These are phyloP conservation scores for Papilio machaon DNA, from an alignment of 1,140 invertebrate genomes.

Conservation along the genomic window DNA sequence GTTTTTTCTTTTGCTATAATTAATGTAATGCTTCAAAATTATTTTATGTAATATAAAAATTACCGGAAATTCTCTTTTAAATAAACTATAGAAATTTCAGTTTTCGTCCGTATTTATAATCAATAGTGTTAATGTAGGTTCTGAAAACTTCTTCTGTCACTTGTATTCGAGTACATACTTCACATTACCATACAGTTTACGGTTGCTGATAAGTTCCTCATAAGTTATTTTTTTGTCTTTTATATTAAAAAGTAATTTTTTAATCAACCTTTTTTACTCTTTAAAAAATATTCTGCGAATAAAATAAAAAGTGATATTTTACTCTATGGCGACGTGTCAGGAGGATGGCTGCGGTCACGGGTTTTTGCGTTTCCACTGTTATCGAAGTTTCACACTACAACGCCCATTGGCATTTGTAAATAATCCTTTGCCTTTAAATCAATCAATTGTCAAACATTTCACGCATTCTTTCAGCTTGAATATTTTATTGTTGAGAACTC, in stretches of 20 bases:
- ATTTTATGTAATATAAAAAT: not conserved
- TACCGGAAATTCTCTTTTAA: too few relatives aligned
- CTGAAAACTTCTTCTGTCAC: not conserved
- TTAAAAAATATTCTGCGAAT: not conserved
- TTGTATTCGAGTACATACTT: not conserved
- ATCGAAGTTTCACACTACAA: slow-evolving; percentile 21
- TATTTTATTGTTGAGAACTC: not conserved
- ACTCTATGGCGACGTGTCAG: not conserved
- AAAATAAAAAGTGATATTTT: not conserved
- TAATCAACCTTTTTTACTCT: not conserved
- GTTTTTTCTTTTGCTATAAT: slow-evolving; percentile 11
- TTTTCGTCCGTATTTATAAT: not conserved
- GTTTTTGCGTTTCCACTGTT: slow-evolving; percentile 12
- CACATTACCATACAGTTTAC: too few relatives aligned
- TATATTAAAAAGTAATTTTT: not conserved
- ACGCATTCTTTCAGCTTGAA: not conserved
- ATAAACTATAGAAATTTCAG: not conserved
- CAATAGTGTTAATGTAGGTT: not conserved
- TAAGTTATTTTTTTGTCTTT: too few relatives aligned
- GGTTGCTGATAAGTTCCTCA: too few relatives aligned
- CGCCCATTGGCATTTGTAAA: slow-evolving; percentile 25
- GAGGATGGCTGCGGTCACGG: slow-evolving; percentile 16
- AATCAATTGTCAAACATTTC: slow-evolving; percentile 22
- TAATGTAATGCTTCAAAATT: slow-evolving; percentile 8
- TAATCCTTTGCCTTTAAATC: slow-evolving; percentile 17